phyloP scores from a whole-genome alignment of 2,888 invertebrate species.

The Orthonychiurus folsomi region DNA sequence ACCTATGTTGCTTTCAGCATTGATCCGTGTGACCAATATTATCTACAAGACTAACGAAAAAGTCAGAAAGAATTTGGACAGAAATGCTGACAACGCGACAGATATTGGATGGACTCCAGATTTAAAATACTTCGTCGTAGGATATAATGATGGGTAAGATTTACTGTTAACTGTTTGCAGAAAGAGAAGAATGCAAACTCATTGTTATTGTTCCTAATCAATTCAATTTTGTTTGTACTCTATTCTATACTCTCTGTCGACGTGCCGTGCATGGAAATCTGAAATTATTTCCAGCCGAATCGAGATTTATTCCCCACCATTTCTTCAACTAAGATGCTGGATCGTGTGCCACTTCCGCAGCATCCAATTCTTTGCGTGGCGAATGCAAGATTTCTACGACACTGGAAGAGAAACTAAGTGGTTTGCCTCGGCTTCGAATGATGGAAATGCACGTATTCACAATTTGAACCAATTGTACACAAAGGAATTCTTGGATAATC shows the following conservation, averaged over 20 bases:
- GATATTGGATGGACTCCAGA: conserved; percentile 57
- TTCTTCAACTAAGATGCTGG: conserved; percentile 44
- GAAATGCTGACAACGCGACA: conserved; percentile 43
- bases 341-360: conserved; percentile 53
- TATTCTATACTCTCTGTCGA: no score
- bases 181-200: no score
- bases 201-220: no score
- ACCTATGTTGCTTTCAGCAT: conserved; percentile 11
- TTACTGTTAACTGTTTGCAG: no score
- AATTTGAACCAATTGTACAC: conserved; percentile 42
- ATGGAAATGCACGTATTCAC: conserved; percentile 49
- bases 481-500: conserved; percentile 12
- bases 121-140: conserved; percentile 53
- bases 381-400: conserved; percentile 48
- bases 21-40: conserved; percentile 25
- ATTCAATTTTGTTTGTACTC: no score
- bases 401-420: conserved; percentile 49
- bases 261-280: no score
- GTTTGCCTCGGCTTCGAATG: conserved; percentile 55
- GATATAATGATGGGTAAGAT: conserved; percentile 55
- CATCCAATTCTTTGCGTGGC: conserved; percentile 61
- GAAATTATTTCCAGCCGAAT: conserved; percentile 44
- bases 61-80: conserved; percentile 36
- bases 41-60: conserved; percentile 36
- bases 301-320: conserved; percentile 43